Base-by-base conservation (phyloP, 2,113 vertebrate genomes). In the Natator depressus region DNA sequence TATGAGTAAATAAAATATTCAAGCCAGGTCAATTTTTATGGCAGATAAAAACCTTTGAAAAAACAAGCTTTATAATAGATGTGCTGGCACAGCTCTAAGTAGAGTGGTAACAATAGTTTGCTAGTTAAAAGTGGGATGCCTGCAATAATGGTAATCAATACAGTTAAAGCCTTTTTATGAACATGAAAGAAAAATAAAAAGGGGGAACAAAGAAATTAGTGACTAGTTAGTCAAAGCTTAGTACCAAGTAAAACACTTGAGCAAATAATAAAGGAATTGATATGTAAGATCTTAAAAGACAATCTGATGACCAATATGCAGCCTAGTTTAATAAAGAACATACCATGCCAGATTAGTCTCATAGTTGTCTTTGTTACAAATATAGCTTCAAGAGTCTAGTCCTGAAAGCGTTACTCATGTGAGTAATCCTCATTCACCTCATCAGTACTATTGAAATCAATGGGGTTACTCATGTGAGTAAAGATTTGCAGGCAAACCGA, bases 151-250 rank as follows among this genome's bases (percentile, higher is more conserved):
- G n/a, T 69, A 86, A 79, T 95, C 89, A 82, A 89, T 94, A 69
- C 20, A 49, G 90, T 79, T 86, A 42, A 49, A 88, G 51, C 53
- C 4, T 93, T 94, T 87, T 86, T 86, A 80, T 87, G 29, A 93
- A 51, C 47, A 78, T 31, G 78, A 94, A 96, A 46, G 13, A 95
- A 94, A 47, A 91, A 91, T 85, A 94, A 88, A 94, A 95, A 65
- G 55, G 50, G 31, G 85, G 20, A 76, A 42, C 76, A 10, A 54
- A 22, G 46, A 90, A 96, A 93, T 84, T 17, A 85, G 49, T 84
- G 89, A 83, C 27, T 8, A 46, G 6, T 75, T 82, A 72, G 79
- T 82, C 90, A 50, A 89, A 95, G 76, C 91, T 25, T 53, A 83
- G 54, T 90, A 53, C 46, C 5, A 5, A 54, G 75, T 47, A 93